Conservation (phyloP, 2,113 vertebrate species). For the Dipodomys spectabilis region DNA sequence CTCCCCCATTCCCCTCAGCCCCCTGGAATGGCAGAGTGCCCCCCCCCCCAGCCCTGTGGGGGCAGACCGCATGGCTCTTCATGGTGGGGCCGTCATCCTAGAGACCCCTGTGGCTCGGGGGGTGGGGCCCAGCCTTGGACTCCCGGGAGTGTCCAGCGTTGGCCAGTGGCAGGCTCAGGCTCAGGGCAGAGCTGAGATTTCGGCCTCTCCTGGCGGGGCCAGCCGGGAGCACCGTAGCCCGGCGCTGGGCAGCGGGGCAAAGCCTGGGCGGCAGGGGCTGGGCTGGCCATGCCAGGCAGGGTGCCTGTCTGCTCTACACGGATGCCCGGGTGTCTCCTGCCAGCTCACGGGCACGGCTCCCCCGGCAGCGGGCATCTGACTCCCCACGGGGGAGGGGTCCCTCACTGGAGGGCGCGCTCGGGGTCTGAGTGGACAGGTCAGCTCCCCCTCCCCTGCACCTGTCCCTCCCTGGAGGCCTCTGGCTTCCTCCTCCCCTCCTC, state of each 20-base stretch:
- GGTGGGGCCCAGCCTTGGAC: accelerated
- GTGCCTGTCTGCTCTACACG: too few species aligned
- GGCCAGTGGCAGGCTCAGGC: not conserved
- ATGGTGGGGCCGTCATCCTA: not conserved
- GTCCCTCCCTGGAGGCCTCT: not conserved
- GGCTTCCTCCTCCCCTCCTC: not conserved
- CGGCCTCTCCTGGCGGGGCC: not conserved
- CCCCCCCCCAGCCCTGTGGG: not conserved
- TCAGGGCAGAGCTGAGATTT: not conserved
- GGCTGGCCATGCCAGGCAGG: too few species aligned
- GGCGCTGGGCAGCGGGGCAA: too few species aligned
- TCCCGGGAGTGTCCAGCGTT: too few species aligned
- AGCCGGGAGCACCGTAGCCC: not conserved
- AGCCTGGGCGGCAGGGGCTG: too few species aligned
- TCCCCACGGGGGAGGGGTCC: not conserved
- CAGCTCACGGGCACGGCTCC: not conserved
- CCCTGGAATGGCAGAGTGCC: not conserved
- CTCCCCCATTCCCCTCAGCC: not conserved
- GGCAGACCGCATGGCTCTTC: not conserved
- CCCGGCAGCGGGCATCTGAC: accelerated
- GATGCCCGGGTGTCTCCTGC: too few species aligned
- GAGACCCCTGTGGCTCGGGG: not conserved
- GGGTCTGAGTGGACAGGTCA: too few species aligned
- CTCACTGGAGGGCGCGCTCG: accelerated
- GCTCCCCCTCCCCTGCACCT: not conserved